Conservation (phyloP, 2,888 invertebrate species). For the Amphimallon solstitiale region DNA sequence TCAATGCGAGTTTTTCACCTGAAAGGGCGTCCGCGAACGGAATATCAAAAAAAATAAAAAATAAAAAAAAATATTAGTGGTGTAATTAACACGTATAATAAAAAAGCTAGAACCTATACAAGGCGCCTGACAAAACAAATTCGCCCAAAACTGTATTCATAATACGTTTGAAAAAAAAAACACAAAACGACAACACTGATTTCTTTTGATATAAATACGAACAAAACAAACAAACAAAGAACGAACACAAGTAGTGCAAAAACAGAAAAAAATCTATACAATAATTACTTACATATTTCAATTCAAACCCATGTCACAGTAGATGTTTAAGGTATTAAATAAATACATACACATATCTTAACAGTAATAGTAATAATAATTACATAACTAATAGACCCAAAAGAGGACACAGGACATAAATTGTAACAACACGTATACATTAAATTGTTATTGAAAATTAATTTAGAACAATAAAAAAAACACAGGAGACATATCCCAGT, state of each 20-base stretch:
- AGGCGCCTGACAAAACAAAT: slow-evolving; percentile 14
- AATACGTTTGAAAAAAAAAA: slow-evolving; percentile 18
- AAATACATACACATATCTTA: background rate
- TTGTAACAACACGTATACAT: slow-evolving; percentile 11
- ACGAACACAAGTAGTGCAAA: slow-evolving; percentile 3
- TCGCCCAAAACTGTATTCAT: slow-evolving; percentile 32
- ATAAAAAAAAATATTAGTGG: slow-evolving; percentile 8
- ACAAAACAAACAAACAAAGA: background rate
- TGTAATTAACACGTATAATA: slow-evolving; percentile 20
- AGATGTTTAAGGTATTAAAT: slow-evolving; percentile 18
- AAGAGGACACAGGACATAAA: slow-evolving; percentile 6
- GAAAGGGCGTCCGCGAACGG: slow-evolving; percentile 21
- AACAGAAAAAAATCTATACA: slow-evolving; percentile 14
- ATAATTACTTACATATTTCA: slow-evolving; percentile 19
- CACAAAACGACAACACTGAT: background rate
- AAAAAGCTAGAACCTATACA: slow-evolving; percentile 4
- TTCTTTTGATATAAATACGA: background rate
- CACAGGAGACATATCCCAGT: slow-evolving; percentile 8
- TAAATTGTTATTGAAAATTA: slow-evolving; percentile 15
- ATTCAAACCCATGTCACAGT: slow-evolving; percentile 8
- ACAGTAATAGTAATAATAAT: background rate
- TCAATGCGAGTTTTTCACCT: slow-evolving; percentile 21
- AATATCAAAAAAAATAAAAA: slow-evolving; percentile 29
- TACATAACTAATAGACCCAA: slow-evolving; percentile 22
- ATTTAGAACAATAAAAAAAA: slow-evolving; percentile 28